Percentiles rank a stretch among this genome's conserved stretches.
phyloP scores from a whole-genome alignment of 2,113 vertebrate genomes.

The Aix galericulata region DNA sequence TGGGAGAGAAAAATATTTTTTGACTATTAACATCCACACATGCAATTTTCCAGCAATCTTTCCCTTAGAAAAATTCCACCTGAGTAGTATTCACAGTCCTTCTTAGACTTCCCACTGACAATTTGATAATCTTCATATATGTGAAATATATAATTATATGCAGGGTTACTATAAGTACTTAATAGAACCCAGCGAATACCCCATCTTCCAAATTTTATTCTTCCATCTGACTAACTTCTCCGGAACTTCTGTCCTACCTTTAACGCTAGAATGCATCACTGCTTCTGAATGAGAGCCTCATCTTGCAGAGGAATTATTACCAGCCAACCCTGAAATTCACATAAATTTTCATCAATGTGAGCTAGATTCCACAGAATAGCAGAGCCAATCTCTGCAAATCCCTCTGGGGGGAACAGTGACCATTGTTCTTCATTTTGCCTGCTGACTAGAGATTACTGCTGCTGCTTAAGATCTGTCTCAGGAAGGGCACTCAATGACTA shows the following conservation, averaged over 20 bases:
- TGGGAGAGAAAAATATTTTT: not conserved
- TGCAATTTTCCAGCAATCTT: not conserved
- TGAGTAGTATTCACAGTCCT: not conserved
- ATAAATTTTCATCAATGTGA: not conserved
- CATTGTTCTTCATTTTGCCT: not conserved
- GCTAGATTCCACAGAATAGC: not conserved
- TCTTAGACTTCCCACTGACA: not conserved
- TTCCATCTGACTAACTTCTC: not conserved
- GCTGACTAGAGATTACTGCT: not conserved
- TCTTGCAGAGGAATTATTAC: not conserved
- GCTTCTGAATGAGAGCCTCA: not conserved
- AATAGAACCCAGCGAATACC: not conserved
- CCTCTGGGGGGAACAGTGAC: not conserved
- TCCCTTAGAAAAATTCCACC: not conserved
- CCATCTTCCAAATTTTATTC: not conserved
- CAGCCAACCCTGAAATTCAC: not conserved
- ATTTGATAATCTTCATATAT: not conserved
- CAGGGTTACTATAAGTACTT: not conserved
- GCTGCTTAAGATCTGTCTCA: not conserved
- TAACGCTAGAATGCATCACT: not conserved
- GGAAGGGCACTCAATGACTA: not conserved
- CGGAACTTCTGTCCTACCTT: not conserved
- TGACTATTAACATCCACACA: slow-evolving; percentile 30
- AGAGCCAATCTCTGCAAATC: not conserved
- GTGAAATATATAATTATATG: not conserved